Percentiles rank a stretch among this genome's conserved stretches.
Conservation (phyloP, 2,113 vertebrate genomes). For the Campylorhamphus procurvoides region DNA sequence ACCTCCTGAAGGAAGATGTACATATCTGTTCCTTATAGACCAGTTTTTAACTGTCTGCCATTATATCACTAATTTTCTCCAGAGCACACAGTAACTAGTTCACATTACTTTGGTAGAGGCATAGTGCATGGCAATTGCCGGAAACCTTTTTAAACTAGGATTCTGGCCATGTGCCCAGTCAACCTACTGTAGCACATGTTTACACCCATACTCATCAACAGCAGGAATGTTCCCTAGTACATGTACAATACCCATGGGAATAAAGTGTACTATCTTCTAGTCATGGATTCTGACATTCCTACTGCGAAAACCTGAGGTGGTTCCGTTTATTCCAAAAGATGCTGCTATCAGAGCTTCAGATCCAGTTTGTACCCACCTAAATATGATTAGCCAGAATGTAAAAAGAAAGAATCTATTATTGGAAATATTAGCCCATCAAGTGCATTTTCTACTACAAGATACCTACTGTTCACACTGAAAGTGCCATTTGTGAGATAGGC, state of each 20-base stretch:
- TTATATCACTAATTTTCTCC: not conserved
- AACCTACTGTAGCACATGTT: not conserved
- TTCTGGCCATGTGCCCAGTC: not conserved
- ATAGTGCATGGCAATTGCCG: not conserved
- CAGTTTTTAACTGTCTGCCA: not conserved
- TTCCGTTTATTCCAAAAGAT: not conserved
- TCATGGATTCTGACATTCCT: not conserved
- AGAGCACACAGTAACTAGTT: not conserved
- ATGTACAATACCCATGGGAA: not conserved
- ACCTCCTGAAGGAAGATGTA: not conserved
- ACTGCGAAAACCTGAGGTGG: not conserved
- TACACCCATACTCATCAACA: not conserved
- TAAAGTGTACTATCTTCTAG: not conserved
- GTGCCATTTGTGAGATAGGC: slow-evolving; percentile 81
- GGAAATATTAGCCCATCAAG: not conserved
- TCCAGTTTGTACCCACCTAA: not conserved
- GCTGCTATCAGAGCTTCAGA: not conserved
- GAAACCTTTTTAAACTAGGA: not conserved
- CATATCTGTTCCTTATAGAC: not conserved
- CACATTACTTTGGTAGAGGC: not conserved
- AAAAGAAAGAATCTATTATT: not conserved
- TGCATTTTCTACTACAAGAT: not conserved
- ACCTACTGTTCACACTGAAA: slow-evolving; percentile 83
- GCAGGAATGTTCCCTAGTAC: not conserved
- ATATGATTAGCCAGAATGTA: not conserved